phyloP scores from a whole-genome alignment of 2,113 vertebrate genomes.

The Crotalus helleri region DNA sequence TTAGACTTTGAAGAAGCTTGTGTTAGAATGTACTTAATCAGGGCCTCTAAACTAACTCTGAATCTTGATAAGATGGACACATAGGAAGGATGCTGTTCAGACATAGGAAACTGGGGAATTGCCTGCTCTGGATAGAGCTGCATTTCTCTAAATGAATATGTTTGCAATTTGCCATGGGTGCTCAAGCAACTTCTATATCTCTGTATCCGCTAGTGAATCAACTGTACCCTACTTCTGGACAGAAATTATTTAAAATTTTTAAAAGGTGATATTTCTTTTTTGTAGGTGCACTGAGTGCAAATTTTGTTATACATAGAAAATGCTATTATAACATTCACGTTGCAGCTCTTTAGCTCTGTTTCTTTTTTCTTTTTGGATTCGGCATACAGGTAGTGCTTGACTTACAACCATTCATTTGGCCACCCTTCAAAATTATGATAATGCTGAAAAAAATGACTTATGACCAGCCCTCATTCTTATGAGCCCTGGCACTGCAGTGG shows the following conservation, averaged over 20 bases:
- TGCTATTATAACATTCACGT: not conserved
- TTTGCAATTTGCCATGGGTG: not conserved
- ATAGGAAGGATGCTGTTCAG: not conserved
- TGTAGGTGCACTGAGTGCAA: not conserved
- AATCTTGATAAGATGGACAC: not conserved
- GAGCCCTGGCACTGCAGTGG: not conserved
- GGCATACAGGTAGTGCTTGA: no score
- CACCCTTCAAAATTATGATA: not conserved
- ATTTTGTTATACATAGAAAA: not conserved
- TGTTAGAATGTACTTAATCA: not conserved
- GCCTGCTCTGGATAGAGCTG: not conserved
- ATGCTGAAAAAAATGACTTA: not conserved
- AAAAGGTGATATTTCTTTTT: not conserved
- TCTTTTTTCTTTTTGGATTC: not conserved
- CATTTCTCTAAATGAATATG: not conserved
- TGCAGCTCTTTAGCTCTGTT: not conserved
- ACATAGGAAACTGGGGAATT: not conserved
- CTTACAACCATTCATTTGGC: no score
- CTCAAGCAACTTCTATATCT: not conserved
- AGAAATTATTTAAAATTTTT: not conserved
- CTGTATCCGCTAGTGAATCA: not conserved
- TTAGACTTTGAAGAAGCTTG: not conserved
- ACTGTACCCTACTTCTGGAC: not conserved
- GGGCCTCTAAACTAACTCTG: not conserved
- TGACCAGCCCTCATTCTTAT: not conserved